These are phyloP conservation scores for Noturus placidus DNA, from an alignment of 2,113 vertebrate species.

Conservation along the genomic window DNA sequence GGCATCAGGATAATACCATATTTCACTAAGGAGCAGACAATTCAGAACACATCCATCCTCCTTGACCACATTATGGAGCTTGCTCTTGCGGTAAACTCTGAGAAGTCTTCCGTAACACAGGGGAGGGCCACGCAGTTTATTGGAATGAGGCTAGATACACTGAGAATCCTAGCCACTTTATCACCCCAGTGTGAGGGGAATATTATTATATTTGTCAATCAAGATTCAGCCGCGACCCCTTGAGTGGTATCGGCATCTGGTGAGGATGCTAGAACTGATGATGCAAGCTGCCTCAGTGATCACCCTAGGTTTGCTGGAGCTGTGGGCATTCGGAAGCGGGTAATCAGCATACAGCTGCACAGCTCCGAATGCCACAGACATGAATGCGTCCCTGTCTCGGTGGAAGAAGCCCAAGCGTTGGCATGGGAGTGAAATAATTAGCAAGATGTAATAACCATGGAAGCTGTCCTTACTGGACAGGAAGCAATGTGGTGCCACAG, in stretches of 20 bases:
- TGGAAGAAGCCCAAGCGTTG: not conserved
- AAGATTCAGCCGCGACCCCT: not conserved
- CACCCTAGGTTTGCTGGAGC: not conserved
- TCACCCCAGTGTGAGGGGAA: not conserved
- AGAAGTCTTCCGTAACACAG: not conserved
- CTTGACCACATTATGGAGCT: not conserved
- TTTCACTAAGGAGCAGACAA: not conserved
- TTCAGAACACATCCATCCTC: not conserved
- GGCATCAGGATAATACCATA: not conserved
- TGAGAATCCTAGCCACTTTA: not conserved
- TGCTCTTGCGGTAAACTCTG: not conserved
- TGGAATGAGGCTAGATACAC: not conserved
- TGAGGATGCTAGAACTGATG: not conserved
- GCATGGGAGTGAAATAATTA: not conserved
- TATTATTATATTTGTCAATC: conserved; percentile 8
- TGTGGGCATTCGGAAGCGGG: not conserved
- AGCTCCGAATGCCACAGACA: not conserved
- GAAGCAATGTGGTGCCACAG: not conserved
- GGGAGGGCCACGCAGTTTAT: not conserved
- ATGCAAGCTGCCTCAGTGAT: conserved; percentile 9
- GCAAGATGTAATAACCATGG: not conserved
- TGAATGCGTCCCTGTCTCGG: not conserved
- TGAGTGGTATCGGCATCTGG: not conserved
- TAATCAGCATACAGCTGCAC: conserved; percentile 22
- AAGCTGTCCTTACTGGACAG: not conserved